Evolutionary conservation across 2,113 vertebrate species (phyloP).

Genomic region (Perca fluviatilis): DNA sequence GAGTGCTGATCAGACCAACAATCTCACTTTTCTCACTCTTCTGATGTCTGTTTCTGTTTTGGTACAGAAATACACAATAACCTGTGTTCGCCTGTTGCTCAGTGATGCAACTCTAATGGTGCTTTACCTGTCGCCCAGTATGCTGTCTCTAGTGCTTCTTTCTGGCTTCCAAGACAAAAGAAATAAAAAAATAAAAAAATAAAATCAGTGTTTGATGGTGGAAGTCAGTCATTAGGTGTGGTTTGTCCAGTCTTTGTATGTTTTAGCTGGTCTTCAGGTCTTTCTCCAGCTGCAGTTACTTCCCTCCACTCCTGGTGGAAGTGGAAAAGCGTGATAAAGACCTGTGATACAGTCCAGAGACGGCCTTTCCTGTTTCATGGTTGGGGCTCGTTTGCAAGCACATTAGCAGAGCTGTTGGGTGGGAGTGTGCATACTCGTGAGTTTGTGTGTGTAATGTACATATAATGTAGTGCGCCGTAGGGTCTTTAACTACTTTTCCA

Average conservation of each 20-base stretch:
- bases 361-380: background rate
- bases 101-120: background rate
- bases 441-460: background rate
- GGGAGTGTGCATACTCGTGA: background rate
- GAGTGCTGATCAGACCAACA: no score
- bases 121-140: background rate
- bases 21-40: background rate
- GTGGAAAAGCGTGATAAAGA: background rate
- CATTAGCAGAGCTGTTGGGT: background rate
- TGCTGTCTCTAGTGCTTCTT: no score
- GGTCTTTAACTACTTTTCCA: conserved; percentile 23
- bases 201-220: background rate
- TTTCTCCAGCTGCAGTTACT: background rate
- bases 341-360: background rate
- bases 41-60: background rate
- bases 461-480: background rate
- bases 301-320: background rate
- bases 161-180: background rate
- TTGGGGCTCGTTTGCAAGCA: background rate
- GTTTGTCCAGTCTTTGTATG: background rate
- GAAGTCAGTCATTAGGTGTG: background rate
- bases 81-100: background rate
- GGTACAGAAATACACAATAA: background rate
- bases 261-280: background rate
- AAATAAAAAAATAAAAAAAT: background rate